Evolutionary conservation across 2,888 invertebrate genomes (phyloP).

Genomic region (Lampropteryx suffumata): DNA sequence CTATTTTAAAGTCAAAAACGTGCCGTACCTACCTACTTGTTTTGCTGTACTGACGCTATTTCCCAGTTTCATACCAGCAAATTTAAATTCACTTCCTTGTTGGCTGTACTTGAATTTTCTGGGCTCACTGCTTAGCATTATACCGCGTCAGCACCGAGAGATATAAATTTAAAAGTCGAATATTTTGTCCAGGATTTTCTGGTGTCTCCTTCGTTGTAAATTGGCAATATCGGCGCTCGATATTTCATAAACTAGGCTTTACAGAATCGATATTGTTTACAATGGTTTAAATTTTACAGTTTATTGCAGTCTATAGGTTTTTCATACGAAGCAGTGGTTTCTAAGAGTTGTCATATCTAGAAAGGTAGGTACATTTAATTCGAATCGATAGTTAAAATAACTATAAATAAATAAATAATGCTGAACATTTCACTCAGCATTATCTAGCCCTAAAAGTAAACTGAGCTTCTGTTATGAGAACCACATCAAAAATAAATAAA

Average conservation of each 20-base stretch:
- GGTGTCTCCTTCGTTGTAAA: conserved; percentile 6
- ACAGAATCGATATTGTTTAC: not conserved
- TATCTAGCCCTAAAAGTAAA: no score
- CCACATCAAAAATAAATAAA: no score
- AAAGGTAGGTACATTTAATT: no score
- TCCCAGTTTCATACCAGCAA: conserved; percentile 42
- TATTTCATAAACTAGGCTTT: not conserved
- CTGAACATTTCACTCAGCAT: no score
- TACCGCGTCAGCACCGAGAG: conserved; percentile 22
- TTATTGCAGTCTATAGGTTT: no score
- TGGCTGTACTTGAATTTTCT: conserved; percentile 28
- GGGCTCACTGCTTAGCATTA: conserved; percentile 28
- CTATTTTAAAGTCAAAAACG: not conserved
- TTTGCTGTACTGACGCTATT: conserved; percentile 43
- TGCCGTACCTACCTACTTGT: not conserved
- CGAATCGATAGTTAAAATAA: no score
- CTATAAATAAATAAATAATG: no score
- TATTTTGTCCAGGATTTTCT: conserved; percentile 27
- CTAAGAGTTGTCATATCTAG: no score
- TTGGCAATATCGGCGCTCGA: conserved; percentile 9
- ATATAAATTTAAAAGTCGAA: conserved; percentile 27
- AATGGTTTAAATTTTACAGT: no score
- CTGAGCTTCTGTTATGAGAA: no score
- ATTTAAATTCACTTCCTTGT: conserved; percentile 73
- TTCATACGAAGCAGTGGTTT: no score